Conservation (phyloP, 2,113 vertebrate genomes). For the Thymallus thymallus region DNA sequence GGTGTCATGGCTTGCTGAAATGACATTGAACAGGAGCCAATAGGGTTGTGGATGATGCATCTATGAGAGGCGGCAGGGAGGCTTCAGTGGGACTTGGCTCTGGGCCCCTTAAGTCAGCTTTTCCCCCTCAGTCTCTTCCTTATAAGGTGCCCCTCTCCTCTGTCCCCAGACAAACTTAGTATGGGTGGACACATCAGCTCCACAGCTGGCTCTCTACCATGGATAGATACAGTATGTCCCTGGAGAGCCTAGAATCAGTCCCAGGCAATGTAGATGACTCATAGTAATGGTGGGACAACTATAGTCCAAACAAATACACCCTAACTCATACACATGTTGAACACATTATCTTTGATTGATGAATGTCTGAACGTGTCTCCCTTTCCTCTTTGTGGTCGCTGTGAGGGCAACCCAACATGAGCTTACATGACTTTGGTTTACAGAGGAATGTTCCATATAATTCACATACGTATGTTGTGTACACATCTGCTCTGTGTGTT, state of each 20-base stretch:
- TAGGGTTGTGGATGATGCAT: constrained; percentile 34
- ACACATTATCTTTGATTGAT: constrained; percentile 38
- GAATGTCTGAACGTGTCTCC: background rate
- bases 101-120: constrained; percentile 59
- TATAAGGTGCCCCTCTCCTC: constrained; percentile 66
- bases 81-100: constrained; percentile 57
- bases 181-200: constrained; percentile 24
- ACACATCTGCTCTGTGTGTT: too few species aligned
- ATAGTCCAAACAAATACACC: constrained; percentile 15
- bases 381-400: constrained; percentile 9
- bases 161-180: constrained; percentile 45
- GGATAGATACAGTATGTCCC: constrained; percentile 21
- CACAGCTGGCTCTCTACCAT: constrained; percentile 46
- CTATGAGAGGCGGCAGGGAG: constrained; percentile 40
- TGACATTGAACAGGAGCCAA: background rate
- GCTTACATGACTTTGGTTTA: too few species aligned
- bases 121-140: constrained; percentile 62
- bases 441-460: too few species aligned
- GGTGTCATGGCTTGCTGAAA: too few species aligned
- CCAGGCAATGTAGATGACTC: constrained; percentile 23
- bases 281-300: constrained; percentile 7
- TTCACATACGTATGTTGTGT: too few species aligned
- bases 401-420: background rate
- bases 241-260: constrained; percentile 16
- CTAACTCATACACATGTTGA: constrained; percentile 39